Percentiles rank a stretch among this genome's conserved stretches.
These are phyloP conservation scores for Matsumyia berberina DNA, from an alignment of 2,888 invertebrate genomes.

Conservation along the genomic window DNA sequence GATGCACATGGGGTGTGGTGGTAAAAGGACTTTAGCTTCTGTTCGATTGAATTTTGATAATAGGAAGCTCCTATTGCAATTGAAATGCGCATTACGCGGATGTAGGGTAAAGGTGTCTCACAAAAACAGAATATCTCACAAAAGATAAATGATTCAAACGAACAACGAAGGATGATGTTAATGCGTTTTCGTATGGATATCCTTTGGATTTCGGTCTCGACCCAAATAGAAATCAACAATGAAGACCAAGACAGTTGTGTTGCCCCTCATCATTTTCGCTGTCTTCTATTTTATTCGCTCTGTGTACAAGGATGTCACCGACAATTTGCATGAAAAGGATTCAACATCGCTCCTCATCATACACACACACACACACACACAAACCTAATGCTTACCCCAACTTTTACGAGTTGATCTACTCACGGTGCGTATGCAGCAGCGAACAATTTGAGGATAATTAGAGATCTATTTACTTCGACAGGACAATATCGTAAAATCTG, in stretches of 20 bases:
- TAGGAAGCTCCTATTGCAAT: slow-evolving; percentile 43
- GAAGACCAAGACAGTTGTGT: slow-evolving; percentile 22
- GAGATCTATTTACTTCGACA: slow-evolving; percentile 56
- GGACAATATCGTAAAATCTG: slow-evolving; percentile 44
- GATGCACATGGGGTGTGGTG: slow-evolving; percentile 25
- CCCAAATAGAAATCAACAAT: slow-evolving; percentile 42
- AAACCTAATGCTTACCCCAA: background rate
- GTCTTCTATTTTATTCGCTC: slow-evolving; percentile 12
- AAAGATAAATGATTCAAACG: background rate
- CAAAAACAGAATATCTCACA: background rate
- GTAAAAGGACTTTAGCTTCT: slow-evolving; percentile 49
- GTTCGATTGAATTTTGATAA: slow-evolving; percentile 63
- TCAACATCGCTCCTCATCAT: slow-evolving; percentile 6
- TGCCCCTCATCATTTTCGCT: slow-evolving; percentile 22
- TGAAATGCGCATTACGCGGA: slow-evolving; percentile 42
- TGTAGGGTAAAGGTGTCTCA: slow-evolving; percentile 17
- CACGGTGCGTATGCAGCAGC: slow-evolving; percentile 23
- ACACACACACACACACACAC: no score
- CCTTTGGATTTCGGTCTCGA: slow-evolving; percentile 19
- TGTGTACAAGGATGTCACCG: slow-evolving; percentile 24
- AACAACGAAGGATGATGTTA: slow-evolving; percentile 2
- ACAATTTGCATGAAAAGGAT: slow-evolving; percentile 28
- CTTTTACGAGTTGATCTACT: slow-evolving; percentile 17
- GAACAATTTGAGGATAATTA: slow-evolving; percentile 56
- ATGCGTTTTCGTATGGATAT: slow-evolving; percentile 19